Base-by-base conservation (phyloP, 2,797 vertebrate species). In the Scyliorhinus canicula region DNA sequence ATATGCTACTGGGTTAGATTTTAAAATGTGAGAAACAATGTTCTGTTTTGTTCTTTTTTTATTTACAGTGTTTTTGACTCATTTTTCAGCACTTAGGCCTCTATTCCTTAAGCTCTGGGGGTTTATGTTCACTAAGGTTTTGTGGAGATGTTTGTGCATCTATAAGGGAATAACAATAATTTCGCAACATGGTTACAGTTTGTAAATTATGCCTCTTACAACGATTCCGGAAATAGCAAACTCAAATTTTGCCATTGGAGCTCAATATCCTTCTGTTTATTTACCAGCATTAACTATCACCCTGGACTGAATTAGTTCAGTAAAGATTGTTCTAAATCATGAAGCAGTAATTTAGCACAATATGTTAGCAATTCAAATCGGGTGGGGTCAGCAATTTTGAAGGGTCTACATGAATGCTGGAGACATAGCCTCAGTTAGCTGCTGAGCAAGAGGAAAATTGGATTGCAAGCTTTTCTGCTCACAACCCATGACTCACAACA, bases 1-100 rank as follows among this genome's bases (percentile, higher is more conserved):
- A 31, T 11, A 31, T 55, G 21, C 47, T 9, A 60, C 3, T 35
- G 31, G 55, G 35, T 63, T 90, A 93, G 11, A 97, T 57, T 69
- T 90, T 67, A 57, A 44, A 60, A 19, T n/a, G 63, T 86, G 93
- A 14, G 60, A n/a, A 60, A 31, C 31, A 40, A 19, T n/a, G 40
- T 12, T 86, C 44, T 63, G 69, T 35, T 1, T 95, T 6, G n/a
- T 95, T 86, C 95, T 67, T 85, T 77, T 28, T 69, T 55, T 11
- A 95, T 95, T 52, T 69, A 19, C 77, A n/a, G 60, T 67, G 3
- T 93, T 93, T 69, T 4, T 47, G 44, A 52, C 93, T 67, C 26
- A 71, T 69, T 91, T 65, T 55, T 16, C 28, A 19, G 44, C 28
- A 52, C 55, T 19, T 69, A 44, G 44, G 31, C 60, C 55, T 90